Evolutionary conservation across 2,797 vertebrate species (phyloP).

Genomic region (Poliocrania exsul): DNA sequence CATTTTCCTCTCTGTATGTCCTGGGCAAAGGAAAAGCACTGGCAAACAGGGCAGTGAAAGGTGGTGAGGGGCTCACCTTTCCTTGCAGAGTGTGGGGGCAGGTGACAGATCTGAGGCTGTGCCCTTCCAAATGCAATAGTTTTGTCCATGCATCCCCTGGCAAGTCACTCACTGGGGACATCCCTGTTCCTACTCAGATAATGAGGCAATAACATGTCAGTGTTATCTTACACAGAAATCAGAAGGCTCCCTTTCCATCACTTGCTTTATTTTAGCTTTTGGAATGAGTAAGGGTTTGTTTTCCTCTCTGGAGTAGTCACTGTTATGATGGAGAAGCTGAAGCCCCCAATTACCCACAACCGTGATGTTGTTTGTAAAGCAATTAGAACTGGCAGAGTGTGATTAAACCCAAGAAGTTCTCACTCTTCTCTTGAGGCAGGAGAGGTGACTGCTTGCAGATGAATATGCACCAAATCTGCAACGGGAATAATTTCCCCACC

Average conservation of each 20-base stretch:
- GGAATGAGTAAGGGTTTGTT: not conserved
- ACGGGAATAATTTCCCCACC: not conserved
- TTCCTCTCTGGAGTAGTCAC: not conserved
- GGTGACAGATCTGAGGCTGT: not conserved
- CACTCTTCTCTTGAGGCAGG: not conserved
- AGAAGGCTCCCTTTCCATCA: not conserved
- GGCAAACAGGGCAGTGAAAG: not conserved
- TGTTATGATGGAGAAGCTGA: not conserved
- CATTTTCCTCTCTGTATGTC: not conserved
- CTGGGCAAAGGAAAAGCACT: not conserved
- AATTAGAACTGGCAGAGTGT: conserved; percentile 31
- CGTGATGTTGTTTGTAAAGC: conserved; percentile 10
- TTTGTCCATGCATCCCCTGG: not conserved
- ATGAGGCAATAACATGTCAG: not conserved
- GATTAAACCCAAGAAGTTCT: conserved; percentile 46
- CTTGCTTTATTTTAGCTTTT: not conserved
- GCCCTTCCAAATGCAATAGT: not conserved
- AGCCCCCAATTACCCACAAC: not conserved
- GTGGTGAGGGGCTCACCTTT: not conserved
- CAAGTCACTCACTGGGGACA: not conserved
- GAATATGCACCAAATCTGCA: not conserved
- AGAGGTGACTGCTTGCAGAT: not conserved
- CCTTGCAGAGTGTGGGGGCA: not conserved
- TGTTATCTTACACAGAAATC: not conserved
- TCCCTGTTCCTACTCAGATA: not conserved